Percentiles rank a stretch among this genome's conserved stretches.
phyloP scores from a whole-genome alignment of 30 jellyfish, hydroid and myxozoan genomes.

The Hydra vulgaris region DNA sequence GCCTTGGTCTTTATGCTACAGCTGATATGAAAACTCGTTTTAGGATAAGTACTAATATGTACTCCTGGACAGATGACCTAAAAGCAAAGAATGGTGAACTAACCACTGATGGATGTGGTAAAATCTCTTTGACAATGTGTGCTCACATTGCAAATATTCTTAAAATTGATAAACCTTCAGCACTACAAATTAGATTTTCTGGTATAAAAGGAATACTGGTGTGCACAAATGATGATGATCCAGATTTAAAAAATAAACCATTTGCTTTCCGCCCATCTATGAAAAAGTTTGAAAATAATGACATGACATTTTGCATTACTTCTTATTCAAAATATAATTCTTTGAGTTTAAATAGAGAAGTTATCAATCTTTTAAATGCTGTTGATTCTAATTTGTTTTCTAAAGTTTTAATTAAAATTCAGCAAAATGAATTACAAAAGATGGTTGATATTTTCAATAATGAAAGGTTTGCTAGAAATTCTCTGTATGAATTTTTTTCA shows the following conservation, averaged over 20 bases:
- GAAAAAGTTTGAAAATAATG: slow-evolving; percentile 35
- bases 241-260: slow-evolving; percentile 14
- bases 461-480: slow-evolving; percentile 26
- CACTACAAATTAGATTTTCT: slow-evolving; percentile 47
- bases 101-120: slow-evolving; percentile 80
- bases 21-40: slow-evolving; percentile 27
- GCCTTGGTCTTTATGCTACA: slow-evolving; percentile 62
- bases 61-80: slow-evolving; percentile 20
- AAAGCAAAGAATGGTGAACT: slow-evolving; percentile 43
- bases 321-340: slow-evolving; percentile 18
- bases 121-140: slow-evolving; percentile 30
- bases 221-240: slow-evolving; percentile 31
- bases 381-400: slow-evolving; percentile 29
- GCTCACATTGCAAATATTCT: slow-evolving; percentile 20
- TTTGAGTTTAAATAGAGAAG: slow-evolving; percentile 51
- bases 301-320: slow-evolving; percentile 34
- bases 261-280: slow-evolving; percentile 47
- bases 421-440: slow-evolving; percentile 38
- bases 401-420: slow-evolving; percentile 28
- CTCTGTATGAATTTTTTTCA: slow-evolving; percentile 37
- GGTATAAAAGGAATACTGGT: slow-evolving; percentile 65
- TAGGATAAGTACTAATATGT: not conserved
- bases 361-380: slow-evolving; percentile 48
- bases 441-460: slow-evolving; percentile 41
- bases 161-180: slow-evolving; percentile 39